A percentile compares a stretch with the other conserved stretches of the same genome.
Evolutionary conservation across 2,113 vertebrate species (phyloP).

Genomic region (Amphiprion ocellaris): DNA sequence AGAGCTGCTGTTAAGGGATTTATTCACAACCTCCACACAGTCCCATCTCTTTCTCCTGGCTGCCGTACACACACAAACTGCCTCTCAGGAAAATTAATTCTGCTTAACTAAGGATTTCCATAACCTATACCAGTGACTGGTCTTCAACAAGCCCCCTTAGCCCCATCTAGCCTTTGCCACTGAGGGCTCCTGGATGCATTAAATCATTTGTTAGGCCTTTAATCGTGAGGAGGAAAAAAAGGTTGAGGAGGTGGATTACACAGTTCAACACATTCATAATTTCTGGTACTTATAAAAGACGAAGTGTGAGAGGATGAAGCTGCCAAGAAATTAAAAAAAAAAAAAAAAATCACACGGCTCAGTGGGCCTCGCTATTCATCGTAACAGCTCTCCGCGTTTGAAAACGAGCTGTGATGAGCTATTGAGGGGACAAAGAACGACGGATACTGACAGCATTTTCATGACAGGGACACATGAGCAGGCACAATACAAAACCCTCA

Average conservation of each 20-base stretch:
- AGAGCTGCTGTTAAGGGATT: conserved; percentile 65
- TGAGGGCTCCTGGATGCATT: conserved; percentile 30
- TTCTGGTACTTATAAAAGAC: conserved; percentile 31
- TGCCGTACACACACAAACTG: neutral
- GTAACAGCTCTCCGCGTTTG: conserved; percentile 21
- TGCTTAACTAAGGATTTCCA: conserved; percentile 72
- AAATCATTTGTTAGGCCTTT: conserved; percentile 53
- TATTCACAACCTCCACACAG: conserved; percentile 64
- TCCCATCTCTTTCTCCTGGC: conserved; percentile 38
- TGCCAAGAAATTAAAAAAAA: neutral
- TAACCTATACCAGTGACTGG: conserved; percentile 40
- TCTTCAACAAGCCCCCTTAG: conserved; percentile 29
- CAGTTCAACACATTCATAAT: conserved; percentile 40
- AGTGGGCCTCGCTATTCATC: conserved; percentile 16
- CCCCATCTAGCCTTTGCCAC: conserved; percentile 21
- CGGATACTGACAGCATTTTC: conserved; percentile 24
- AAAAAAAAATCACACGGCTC: conserved; percentile 16
- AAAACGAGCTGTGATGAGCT: conserved; percentile 30
- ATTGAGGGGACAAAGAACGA: neutral
- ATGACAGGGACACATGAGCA: conserved; percentile 29
- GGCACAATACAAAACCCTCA: conserved; percentile 55
- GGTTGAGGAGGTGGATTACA: conserved; percentile 38
- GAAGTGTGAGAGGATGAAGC: conserved; percentile 29
- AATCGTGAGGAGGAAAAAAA: conserved; percentile 27
- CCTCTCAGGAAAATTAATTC: conserved; percentile 60